phyloP scores from a whole-genome alignment of 1,140 invertebrate species.

The Pentalonia nigronervosa region DNA sequence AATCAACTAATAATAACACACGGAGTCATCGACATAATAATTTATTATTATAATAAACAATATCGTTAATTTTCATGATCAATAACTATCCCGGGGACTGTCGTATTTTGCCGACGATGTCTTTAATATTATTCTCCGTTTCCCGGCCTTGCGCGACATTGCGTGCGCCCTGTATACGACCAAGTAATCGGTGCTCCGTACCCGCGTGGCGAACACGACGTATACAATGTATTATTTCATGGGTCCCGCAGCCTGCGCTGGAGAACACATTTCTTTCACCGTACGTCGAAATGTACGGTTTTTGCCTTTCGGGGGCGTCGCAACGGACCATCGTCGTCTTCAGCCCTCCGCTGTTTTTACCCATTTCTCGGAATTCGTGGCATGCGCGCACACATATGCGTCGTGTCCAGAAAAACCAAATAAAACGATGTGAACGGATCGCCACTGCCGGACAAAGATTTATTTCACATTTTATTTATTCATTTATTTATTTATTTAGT shows the following conservation, averaged over 20 bases:
- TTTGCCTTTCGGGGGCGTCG: not conserved
- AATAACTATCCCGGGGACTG: not conserved
- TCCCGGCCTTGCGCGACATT: not conserved
- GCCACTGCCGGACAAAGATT: not conserved
- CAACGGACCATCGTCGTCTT: not conserved
- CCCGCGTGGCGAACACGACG: not conserved
- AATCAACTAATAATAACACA: too few species aligned
- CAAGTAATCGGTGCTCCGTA: too few species aligned
- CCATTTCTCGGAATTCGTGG: slow-evolving; percentile 30
- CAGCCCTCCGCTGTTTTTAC: not conserved
- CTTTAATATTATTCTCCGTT: not conserved
- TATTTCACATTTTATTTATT: too few species aligned
- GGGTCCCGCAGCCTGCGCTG: not conserved
- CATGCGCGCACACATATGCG: not conserved
- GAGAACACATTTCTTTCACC: not conserved
- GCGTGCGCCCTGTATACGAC: not conserved
- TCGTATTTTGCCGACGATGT: not conserved
- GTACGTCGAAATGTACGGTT: not conserved
- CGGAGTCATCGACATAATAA: too few species aligned
- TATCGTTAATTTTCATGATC: not conserved
- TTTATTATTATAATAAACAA: not conserved
- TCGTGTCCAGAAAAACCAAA: not conserved
- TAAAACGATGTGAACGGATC: not conserved
- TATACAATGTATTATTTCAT: not conserved
- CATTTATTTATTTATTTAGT: too few species aligned